A percentile compares a stretch with the other conserved stretches of the same genome.
Evolutionary conservation across 2,888 invertebrate genomes (phyloP).

Genomic region (Ceraclea dissimilis): DNA sequence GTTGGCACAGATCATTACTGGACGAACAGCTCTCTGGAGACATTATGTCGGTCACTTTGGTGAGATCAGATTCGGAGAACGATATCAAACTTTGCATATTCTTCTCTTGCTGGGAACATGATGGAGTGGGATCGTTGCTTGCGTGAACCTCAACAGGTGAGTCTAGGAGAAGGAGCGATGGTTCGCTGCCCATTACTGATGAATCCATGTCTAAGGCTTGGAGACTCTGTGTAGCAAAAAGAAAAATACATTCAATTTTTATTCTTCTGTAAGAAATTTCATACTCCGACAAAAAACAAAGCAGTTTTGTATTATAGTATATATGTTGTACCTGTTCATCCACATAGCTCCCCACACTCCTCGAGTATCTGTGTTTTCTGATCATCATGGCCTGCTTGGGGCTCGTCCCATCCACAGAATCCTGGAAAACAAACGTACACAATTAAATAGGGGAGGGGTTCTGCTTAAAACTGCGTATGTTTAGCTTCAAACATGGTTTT

Average conservation of each 20-base stretch:
- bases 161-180: constrained; percentile 38
- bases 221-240: constrained; percentile 35
- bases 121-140: constrained; percentile 4
- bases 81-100: constrained; percentile 21
- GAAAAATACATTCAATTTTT: not conserved
- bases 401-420: constrained; percentile 40
- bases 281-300: no score
- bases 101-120: constrained; percentile 5
- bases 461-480: no score
- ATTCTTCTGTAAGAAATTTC: no score
- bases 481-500: no score
- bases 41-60: constrained; percentile 25
- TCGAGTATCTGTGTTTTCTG: constrained; percentile 38
- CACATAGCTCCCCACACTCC: constrained; percentile 44
- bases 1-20: constrained; percentile 23
- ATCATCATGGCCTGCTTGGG: constrained; percentile 34
- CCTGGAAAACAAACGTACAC: constrained; percentile 30
- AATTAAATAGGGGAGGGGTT: no score
- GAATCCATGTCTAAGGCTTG: constrained; percentile 38
- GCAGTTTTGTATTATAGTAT: no score
- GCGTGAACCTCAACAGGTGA: constrained; percentile 31
- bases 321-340: constrained; percentile 41
- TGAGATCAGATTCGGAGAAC: constrained; percentile 41
- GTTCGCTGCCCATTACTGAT: constrained; percentile 45
- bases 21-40: constrained; percentile 21